Evolutionary conservation across 2,797 vertebrate species (phyloP).

Genomic region (Falco naumanni): DNA sequence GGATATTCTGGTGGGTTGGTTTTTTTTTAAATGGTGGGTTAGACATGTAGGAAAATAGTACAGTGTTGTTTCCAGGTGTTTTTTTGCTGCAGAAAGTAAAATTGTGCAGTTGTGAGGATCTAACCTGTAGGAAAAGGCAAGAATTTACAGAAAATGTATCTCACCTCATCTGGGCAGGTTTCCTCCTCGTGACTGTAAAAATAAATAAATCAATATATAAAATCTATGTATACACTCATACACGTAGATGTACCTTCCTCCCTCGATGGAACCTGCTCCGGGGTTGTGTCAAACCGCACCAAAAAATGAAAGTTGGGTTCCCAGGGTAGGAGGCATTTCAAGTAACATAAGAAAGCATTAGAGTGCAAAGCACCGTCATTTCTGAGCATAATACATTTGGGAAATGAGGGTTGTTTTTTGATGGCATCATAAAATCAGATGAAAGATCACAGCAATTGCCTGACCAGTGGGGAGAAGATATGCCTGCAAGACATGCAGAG

Average conservation of each 20-base stretch:
- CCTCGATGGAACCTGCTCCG: neutral
- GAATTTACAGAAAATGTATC: neutral
- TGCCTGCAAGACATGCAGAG: neutral
- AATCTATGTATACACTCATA: accelerated
- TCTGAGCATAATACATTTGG: neutral
- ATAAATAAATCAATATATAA: neutral
- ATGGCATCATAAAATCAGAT: neutral
- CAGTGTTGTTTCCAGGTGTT: neutral
- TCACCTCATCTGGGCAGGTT: neutral
- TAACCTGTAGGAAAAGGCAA: neutral
- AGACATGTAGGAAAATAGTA: neutral
- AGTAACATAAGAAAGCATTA: neutral
- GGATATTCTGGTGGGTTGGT: neutral
- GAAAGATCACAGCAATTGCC: neutral
- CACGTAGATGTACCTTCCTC: neutral
- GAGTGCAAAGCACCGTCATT: slow-evolving; percentile 1
- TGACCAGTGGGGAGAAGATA: neutral
- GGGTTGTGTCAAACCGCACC: neutral
- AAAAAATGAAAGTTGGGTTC: neutral
- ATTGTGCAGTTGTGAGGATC: neutral
- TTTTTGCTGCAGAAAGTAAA: neutral
- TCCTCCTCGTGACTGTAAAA: neutral
- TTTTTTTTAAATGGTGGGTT: neutral
- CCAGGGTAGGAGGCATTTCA: neutral
- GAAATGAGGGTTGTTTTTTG: slow-evolving; percentile 23